These are phyloP conservation scores for Halcyon badia DNA, from an alignment of 2,797 vertebrate genomes.

Conservation along the genomic window DNA sequence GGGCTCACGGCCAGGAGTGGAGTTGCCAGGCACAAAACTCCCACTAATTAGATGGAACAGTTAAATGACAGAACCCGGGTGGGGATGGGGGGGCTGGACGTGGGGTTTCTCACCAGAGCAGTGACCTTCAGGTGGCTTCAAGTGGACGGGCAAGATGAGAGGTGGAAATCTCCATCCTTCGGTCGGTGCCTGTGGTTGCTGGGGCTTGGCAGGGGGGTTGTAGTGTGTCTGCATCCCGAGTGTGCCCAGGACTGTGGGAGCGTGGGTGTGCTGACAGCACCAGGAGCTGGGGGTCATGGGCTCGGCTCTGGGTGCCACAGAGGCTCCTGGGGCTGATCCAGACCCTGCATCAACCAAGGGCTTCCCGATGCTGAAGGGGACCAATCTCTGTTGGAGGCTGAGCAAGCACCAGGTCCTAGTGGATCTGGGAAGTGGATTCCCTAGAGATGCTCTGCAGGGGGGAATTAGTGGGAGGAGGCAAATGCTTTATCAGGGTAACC, in stretches of 20 bases:
- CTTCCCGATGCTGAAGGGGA: neutral
- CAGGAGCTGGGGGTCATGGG: fast-evolving
- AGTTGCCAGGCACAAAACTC: neutral
- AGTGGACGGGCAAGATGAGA: fast-evolving
- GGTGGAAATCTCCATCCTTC: neutral
- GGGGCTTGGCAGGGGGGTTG: neutral
- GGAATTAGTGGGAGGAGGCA: neutral
- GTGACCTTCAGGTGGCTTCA: fast-evolving
- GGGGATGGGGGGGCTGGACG: neutral
- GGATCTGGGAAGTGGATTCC: neutral
- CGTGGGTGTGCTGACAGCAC: neutral
- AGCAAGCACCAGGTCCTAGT: neutral
- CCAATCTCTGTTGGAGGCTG: neutral
- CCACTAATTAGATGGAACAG: neutral
- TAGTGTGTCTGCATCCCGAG: fast-evolving
- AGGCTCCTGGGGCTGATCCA: neutral
- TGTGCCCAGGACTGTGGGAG: neutral
- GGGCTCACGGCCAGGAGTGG: neutral
- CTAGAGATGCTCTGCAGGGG: too few relatives aligned
- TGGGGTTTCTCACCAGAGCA: neutral
- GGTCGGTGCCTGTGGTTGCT: neutral
- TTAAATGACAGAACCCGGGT: neutral
- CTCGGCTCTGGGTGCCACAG: fast-evolving
- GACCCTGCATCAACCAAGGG: neutral
- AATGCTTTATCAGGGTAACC: neutral